These are phyloP conservation scores for Misgurnus mizolepis DNA, from an alignment of 2,113 vertebrate species.

Conservation along the genomic window DNA sequence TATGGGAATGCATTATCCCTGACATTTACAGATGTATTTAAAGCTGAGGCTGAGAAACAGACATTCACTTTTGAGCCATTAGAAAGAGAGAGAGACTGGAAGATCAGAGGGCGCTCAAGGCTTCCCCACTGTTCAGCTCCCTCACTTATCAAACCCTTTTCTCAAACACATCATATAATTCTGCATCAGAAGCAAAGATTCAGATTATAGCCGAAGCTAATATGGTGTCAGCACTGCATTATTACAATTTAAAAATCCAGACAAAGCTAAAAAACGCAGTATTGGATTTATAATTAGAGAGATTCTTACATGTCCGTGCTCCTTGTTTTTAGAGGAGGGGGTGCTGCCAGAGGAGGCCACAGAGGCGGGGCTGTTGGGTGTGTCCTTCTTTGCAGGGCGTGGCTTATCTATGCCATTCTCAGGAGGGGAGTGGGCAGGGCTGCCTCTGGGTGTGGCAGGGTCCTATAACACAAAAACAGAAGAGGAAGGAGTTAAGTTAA, in stretches of 20 bases:
- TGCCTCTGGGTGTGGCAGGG: constrained; percentile 92
- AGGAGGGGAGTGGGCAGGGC: constrained; percentile 92
- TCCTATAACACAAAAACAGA: constrained; percentile 74
- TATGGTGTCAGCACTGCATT: background rate
- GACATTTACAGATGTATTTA: constrained; percentile 76
- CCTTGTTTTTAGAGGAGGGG: constrained; percentile 98
- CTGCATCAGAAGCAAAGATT: background rate
- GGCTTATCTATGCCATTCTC: constrained; percentile 98
- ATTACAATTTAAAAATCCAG: background rate
- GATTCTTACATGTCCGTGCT: constrained; percentile 93
- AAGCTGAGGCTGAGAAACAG: constrained; percentile 56
- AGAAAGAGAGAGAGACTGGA: constrained; percentile 47
- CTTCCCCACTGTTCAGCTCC: background rate
- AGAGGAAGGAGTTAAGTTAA: background rate
- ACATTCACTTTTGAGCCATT: constrained; percentile 72
- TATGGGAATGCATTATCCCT: constrained; percentile 74
- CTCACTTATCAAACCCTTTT: constrained; percentile 58
- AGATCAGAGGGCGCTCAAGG: constrained; percentile 13
- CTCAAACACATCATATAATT: constrained; percentile 35
- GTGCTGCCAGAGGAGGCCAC: constrained; percentile 98
- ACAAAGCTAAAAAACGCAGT: background rate
- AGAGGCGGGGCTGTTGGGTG: constrained; percentile 94
- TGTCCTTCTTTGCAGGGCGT: constrained; percentile 94
- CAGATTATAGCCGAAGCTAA: constrained; percentile 2
- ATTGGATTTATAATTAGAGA: background rate